These are phyloP conservation scores for Picus viridis DNA, from an alignment of 2,797 vertebrate genomes.

Conservation along the genomic window DNA sequence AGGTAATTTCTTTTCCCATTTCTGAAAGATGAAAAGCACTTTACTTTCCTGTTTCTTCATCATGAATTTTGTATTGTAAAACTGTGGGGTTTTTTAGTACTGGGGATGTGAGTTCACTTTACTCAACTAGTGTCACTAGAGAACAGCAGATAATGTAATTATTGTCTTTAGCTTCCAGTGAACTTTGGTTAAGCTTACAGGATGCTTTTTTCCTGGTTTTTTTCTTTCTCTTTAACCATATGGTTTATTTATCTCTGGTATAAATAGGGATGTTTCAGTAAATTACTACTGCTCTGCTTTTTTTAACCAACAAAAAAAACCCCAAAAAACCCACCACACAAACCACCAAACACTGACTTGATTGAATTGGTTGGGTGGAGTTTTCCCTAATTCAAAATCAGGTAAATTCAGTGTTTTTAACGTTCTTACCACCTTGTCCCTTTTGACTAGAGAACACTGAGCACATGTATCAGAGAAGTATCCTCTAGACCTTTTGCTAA, in stretches of 20 bases:
- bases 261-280: not conserved
- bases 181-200: not conserved
- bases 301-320: not conserved
- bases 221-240: not conserved
- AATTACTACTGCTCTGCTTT: not conserved
- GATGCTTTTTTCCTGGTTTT: not conserved
- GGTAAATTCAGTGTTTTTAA: not conserved
- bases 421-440: not conserved
- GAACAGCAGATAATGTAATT: not conserved
- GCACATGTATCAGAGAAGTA: not conserved
- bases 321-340: too few species aligned
- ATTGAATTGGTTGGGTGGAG: not conserved
- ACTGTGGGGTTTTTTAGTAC: not conserved
- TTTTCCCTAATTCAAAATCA: not conserved
- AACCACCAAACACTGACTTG: not conserved
- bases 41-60: not conserved
- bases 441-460: not conserved
- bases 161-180: not conserved
- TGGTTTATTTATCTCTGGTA: not conserved
- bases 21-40: not conserved
- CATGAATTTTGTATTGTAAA: not conserved
- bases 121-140: not conserved
- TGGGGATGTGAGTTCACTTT: not conserved
- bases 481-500: not conserved
- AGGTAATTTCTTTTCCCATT: slow-evolving; percentile 81